Percentiles rank a stretch among this genome's conserved stretches.
Evolutionary conservation across 2,797 vertebrate genomes (phyloP).

Genomic region (Danio kyathit): DNA sequence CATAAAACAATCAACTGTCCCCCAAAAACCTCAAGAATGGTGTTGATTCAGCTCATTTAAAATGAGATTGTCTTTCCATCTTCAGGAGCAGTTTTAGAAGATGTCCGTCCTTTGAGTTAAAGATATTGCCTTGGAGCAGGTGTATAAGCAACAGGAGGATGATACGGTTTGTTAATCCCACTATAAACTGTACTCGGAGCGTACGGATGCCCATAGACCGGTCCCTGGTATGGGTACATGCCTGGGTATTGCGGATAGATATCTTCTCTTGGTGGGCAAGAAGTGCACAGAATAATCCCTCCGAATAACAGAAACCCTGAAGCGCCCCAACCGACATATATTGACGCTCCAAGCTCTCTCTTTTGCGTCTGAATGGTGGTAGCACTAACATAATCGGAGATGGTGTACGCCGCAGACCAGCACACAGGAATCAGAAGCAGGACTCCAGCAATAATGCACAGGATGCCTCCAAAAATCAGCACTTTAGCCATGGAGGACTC

Average conservation of each 20-base stretch:
- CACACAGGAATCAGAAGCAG: constrained; percentile 62
- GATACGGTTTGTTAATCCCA: constrained; percentile 69
- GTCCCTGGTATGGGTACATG: constrained; percentile 60
- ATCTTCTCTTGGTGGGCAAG: constrained; percentile 63
- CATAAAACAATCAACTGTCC: no score
- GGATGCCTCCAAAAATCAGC: constrained; percentile 73
- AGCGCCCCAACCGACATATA: constrained; percentile 68
- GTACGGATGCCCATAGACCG: constrained; percentile 58
- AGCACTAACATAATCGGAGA: constrained; percentile 57
- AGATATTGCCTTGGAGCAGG: constrained; percentile 61
- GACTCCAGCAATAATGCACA: constrained; percentile 68
- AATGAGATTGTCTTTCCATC: no score
- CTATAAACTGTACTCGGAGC: constrained; percentile 66
- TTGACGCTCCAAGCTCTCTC: constrained; percentile 62
- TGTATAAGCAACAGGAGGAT: constrained; percentile 62
- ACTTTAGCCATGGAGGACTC: constrained; percentile 72
- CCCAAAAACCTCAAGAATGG: not conserved
- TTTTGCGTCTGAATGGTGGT: constrained; percentile 54
- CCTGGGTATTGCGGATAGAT: constrained; percentile 36
- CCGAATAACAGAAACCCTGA: constrained; percentile 61
- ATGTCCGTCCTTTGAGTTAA: constrained; percentile 51
- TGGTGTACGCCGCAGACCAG: constrained; percentile 62
- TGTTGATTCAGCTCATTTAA: no score
- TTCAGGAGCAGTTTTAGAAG: constrained; percentile 8
- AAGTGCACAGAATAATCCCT: constrained; percentile 63